phyloP scores from a whole-genome alignment of 2,797 vertebrate genomes.

The Kryptolebias ocellatus region DNA sequence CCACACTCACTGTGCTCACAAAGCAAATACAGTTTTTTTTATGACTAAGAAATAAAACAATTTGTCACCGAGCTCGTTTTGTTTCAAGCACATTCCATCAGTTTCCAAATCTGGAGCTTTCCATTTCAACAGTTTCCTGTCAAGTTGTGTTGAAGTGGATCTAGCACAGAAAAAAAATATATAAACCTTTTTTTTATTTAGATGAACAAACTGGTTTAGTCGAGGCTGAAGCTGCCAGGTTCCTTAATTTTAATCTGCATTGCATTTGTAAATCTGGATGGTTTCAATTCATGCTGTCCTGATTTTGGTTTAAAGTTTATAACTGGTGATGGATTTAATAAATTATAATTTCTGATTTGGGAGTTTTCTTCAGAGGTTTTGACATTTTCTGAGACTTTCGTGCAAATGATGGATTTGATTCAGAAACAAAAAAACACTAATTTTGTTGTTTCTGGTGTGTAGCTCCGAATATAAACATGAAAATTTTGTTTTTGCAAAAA shows the following conservation, averaged over 20 bases:
- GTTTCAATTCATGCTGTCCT: too few species aligned
- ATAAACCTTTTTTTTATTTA: too few species aligned
- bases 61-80: neutral
- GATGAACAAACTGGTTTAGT: too few species aligned
- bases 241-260: too few species aligned
- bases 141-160: too few species aligned
- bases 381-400: neutral
- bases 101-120: neutral
- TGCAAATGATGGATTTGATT: slow-evolving; percentile 5
- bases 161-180: too few species aligned
- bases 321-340: too few species aligned
- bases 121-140: neutral
- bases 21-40: slow-evolving; percentile 1
- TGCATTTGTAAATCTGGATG: too few species aligned
- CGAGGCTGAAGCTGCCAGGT: too few species aligned
- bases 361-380: neutral
- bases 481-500: neutral
- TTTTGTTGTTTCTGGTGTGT: neutral
- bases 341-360: neutral
- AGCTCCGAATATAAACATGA: slow-evolving; percentile 4
- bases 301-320: too few species aligned
- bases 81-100: neutral
- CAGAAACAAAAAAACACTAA: neutral
- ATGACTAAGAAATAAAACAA: slow-evolving; percentile 9
- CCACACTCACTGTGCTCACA: neutral